These are phyloP conservation scores for Ypsolopha scabrella DNA, from an alignment of 2,888 invertebrate genomes.

Conservation along the genomic window DNA sequence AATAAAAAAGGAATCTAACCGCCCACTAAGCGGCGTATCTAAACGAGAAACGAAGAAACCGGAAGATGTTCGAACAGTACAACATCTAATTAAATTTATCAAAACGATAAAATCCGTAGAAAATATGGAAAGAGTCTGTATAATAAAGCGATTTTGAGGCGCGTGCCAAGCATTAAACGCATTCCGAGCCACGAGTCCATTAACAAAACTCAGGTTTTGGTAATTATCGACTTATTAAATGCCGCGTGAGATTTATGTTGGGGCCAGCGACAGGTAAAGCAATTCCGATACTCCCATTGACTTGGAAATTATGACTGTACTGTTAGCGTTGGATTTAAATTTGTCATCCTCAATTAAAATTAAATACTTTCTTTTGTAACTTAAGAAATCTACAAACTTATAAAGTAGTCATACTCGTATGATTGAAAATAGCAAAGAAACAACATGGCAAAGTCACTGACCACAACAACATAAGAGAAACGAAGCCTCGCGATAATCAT, in stretches of 20 bases:
- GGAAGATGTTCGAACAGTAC: slow-evolving; percentile 43
- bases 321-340: neutral
- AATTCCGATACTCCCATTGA: slow-evolving; percentile 31
- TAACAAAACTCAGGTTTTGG: slow-evolving; percentile 34
- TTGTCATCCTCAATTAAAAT: neutral
- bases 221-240: slow-evolving; percentile 54
- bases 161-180: slow-evolving; percentile 46
- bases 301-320: slow-evolving; percentile 18
- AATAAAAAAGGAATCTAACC: slow-evolving; percentile 17
- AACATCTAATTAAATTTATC: slow-evolving; percentile 52
- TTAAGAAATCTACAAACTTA: neutral
- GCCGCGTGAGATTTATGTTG: slow-evolving; percentile 41
- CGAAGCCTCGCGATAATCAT: slow-evolving; percentile 63
- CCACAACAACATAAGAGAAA: slow-evolving; percentile 57
- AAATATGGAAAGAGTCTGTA: slow-evolving; percentile 43
- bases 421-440: slow-evolving; percentile 10
- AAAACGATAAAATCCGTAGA: slow-evolving; percentile 36
- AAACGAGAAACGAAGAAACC: slow-evolving; percentile 30
- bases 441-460: slow-evolving; percentile 45
- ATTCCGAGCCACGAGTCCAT: slow-evolving; percentile 29
- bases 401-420: neutral
- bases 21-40: slow-evolving; percentile 40
- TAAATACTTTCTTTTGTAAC: neutral
- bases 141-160: slow-evolving; percentile 51
- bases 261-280: slow-evolving; percentile 26